Base-by-base conservation (phyloP, 2,113 vertebrate species). In the Cichladusa arquata region DNA sequence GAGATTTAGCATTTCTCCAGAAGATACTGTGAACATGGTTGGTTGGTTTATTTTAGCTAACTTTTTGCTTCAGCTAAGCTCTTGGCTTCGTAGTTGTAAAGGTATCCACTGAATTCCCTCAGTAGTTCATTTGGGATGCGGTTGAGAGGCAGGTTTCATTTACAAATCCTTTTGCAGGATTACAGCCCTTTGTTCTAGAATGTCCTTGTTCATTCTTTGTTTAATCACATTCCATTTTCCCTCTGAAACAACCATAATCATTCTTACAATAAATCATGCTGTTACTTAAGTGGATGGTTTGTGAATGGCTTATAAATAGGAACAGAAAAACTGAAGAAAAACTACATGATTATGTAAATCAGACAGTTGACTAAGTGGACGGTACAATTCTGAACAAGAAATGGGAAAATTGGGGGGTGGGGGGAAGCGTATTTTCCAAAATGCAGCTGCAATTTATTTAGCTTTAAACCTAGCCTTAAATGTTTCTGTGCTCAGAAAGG, bases 281-380 rank as follows among this genome's bases (percentile, higher is more conserved):
- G 87, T 94, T 94, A 86, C 84, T 97, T 86, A 95, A 97, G 87
- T 92, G 84, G 81, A 53, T 91, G 81, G 93, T 93, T 95, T 93
- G 85, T 94, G 95, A 93, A 93, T 81, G 64, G 88, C 69, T 95
- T 90, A 94, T 95, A 96, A 96, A 96, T 96, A 93, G 80, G 86
- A 93, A 71, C 76, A 93, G 93, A 88, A 92, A 96, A 96, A 84
- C 85, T 90, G 92, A 94, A 90, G 80, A 96, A 96, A 90, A 95
- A 71, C 80, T 86, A 60, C 77, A 84, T 94, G 86, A 95, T 90
- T 94, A 94, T 95, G 92, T 92, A 94, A 96, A 96, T 96, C 56
- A 92, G 87, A 87, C 78, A 86, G 67, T 90, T 4, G 1, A 48
- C 71, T 90, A 92, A 94, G 90, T 94, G 88, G 82, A 96, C 85